phyloP scores from a whole-genome alignment of 2,113 vertebrate species.

The Labeo rohita region DNA sequence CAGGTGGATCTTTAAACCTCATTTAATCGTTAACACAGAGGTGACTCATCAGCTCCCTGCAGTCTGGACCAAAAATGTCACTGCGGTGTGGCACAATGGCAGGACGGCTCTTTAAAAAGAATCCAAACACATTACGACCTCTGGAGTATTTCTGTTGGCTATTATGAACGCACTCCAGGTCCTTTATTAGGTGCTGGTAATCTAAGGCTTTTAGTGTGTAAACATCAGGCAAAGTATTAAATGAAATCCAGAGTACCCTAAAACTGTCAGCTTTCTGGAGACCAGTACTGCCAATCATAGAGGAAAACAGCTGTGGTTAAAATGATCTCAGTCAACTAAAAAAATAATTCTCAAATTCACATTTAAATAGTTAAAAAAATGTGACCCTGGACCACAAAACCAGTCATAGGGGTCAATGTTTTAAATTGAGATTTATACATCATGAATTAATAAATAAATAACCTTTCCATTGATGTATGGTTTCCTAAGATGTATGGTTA shows the following conservation, averaged over 20 bases:
- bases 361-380: neutral
- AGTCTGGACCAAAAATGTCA: neutral
- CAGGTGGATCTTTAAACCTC: conserved; percentile 36
- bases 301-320: neutral
- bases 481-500: too few species aligned
- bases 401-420: too few species aligned
- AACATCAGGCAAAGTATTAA: conserved; percentile 15
- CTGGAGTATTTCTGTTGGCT: conserved; percentile 12
- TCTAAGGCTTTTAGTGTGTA: conserved; percentile 24
- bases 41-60: conserved; percentile 36
- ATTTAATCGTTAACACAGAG: conserved; percentile 25
- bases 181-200: conserved; percentile 6
- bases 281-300: neutral
- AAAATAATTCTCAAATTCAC: neutral
- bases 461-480: too few species aligned
- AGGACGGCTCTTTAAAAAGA: conserved; percentile 2
- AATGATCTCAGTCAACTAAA: neutral
- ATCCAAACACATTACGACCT: conserved; percentile 15
- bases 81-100: conserved; percentile 9
- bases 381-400: too few species aligned
- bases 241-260: neutral
- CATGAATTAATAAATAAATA: too few species aligned
- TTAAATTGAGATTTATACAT: too few species aligned
- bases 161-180: neutral
- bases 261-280: conserved; percentile 5